Conservation (phyloP, 2,888 invertebrate genomes). For the Leptarthrus brevirostris region DNA sequence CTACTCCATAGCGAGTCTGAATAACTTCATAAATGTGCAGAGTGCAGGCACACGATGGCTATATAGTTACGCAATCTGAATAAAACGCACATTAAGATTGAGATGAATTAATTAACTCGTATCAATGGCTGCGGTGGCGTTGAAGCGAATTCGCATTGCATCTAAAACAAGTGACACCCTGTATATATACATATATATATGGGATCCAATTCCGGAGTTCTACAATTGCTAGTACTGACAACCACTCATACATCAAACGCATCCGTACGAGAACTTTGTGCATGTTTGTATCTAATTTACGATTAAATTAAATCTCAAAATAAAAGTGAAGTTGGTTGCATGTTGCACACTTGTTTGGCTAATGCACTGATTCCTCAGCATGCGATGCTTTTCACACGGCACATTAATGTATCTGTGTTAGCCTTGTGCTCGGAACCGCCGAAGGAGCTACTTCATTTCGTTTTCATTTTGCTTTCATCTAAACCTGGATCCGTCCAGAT, state of each 20-base stretch:
- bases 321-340: slow-evolving; percentile 52
- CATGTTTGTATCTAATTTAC: slow-evolving; percentile 53
- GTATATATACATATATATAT: not conserved
- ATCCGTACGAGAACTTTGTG: slow-evolving; percentile 16
- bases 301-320: slow-evolving; percentile 54
- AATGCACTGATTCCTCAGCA: slow-evolving; percentile 49
- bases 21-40: slow-evolving; percentile 32
- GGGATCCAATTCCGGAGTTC: not conserved
- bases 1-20: slow-evolving; percentile 27
- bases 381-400: slow-evolving; percentile 49
- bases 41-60: slow-evolving; percentile 12
- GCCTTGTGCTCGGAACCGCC: not conserved
- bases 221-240: no score
- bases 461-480: slow-evolving; percentile 34
- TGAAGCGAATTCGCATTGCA: not conserved
- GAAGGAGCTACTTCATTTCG: slow-evolving; percentile 33
- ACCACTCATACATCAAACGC: not conserved
- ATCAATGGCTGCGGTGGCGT: slow-evolving; percentile 45
- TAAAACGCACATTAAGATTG: slow-evolving; percentile 53
- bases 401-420: slow-evolving; percentile 2
- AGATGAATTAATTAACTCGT: slow-evolving; percentile 54
- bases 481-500: not conserved
- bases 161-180: not conserved
- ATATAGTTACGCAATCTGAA: slow-evolving; percentile 31
- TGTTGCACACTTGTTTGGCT: slow-evolving; percentile 44